Percentiles rank a stretch among this genome's conserved stretches.
Conservation (phyloP, 2,113 vertebrate genomes). For the Oreocharis arfaki region DNA sequence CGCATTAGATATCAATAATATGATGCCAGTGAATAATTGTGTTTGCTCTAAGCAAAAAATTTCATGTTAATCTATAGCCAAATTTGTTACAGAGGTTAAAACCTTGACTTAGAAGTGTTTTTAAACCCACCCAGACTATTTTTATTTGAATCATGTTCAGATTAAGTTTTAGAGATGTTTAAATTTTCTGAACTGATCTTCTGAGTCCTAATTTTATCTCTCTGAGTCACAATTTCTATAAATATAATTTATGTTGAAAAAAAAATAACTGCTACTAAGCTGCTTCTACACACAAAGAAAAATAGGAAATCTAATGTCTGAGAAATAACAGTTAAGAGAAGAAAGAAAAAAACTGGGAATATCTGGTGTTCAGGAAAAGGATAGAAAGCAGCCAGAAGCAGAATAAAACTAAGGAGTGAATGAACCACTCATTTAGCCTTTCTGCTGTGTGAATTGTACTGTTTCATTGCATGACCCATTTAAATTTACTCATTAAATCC, state of each 20-base stretch:
- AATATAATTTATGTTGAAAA: not conserved
- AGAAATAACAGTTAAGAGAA: not conserved
- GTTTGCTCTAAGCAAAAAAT: not conserved
- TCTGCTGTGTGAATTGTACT: not conserved
- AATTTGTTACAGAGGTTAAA: not conserved
- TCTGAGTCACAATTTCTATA: not conserved
- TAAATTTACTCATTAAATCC: not conserved
- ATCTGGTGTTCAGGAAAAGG: not conserved
- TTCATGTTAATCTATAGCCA: not conserved
- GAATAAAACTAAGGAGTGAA: not conserved
- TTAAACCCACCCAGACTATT: not conserved
- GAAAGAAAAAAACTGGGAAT: not conserved
- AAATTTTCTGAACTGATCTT: not conserved
- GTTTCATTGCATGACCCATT: not conserved
- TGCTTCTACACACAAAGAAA: not conserved
- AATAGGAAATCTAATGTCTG: not conserved
- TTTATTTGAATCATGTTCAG: not conserved
- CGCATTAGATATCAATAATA: not conserved
- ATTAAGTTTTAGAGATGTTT: not conserved
- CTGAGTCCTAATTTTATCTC: not conserved
- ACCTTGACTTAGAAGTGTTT: not conserved
- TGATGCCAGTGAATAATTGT: not conserved
- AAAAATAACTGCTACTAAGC: not conserved
- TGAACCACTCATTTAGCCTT: not conserved
- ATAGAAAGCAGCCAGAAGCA: not conserved